phyloP scores from a whole-genome alignment of 2,888 invertebrate genomes.

The Drosophila macrothrix region DNA sequence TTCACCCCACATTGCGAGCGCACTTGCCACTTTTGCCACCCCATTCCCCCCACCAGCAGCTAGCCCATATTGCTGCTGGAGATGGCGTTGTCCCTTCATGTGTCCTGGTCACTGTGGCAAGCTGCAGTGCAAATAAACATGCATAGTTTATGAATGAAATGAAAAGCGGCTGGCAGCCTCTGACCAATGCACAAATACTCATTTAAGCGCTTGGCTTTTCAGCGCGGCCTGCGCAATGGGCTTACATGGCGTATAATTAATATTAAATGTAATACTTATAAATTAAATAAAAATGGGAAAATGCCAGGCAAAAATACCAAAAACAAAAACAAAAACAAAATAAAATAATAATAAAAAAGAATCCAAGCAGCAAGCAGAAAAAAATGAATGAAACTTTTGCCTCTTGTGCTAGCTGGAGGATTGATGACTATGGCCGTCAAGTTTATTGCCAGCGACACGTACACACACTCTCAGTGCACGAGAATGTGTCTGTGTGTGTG shows the following conservation, averaged over 20 bases:
- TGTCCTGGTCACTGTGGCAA: constrained; percentile 68
- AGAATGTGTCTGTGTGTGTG: not conserved
- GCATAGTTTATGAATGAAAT: constrained; percentile 78
- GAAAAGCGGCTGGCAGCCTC: constrained; percentile 60
- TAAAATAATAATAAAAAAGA: constrained; percentile 6
- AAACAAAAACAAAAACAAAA: not conserved
- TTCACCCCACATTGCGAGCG: constrained; percentile 17
- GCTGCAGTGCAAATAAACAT: constrained; percentile 74
- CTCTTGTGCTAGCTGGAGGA: constrained; percentile 54
- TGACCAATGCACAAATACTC: constrained; percentile 54
- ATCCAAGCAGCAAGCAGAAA: not conserved
- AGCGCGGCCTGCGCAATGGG: constrained; percentile 51
- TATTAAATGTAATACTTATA: constrained; percentile 79
- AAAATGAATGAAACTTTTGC: constrained; percentile 46
- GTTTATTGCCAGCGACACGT: constrained; percentile 69
- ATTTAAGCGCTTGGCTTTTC: constrained; percentile 68
- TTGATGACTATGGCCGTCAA: constrained; percentile 75
- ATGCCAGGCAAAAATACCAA: constrained; percentile 2
- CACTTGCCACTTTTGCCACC: not conserved
- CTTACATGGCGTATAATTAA: constrained; percentile 80
- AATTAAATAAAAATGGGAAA: constrained; percentile 72
- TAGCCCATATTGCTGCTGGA: not conserved
- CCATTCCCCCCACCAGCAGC: not conserved
- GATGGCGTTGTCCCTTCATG: constrained; percentile 36
- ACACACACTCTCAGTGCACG: constrained; percentile 30